Conservation (phyloP, 2,888 invertebrate species). For the Mesorhabditis belari region DNA sequence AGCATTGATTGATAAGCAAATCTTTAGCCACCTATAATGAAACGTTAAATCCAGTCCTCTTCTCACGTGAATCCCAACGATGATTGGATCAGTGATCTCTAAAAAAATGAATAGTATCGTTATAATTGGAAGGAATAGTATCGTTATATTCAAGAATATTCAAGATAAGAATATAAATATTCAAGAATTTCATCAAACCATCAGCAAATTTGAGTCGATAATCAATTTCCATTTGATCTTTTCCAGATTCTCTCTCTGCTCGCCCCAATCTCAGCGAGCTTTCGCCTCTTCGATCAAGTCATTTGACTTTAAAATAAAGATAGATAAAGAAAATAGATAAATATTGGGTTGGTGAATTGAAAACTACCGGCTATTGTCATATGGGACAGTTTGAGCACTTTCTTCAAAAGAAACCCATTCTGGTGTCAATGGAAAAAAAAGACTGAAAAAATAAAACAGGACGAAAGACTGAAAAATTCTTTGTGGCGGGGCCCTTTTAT, state of each 20-base stretch:
- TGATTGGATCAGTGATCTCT: conserved; percentile 18
- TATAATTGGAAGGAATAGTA: no score
- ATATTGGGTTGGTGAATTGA: no score
- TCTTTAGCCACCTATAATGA: conserved; percentile 34
- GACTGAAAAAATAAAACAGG: no score
- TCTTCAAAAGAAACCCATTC: no score
- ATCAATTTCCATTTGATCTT: background rate
- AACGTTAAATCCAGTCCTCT: conserved; percentile 54
- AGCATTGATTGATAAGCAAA: background rate
- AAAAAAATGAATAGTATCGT: no score
- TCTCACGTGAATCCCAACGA: conserved; percentile 54
- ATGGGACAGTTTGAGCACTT: no score
- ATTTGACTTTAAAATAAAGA: background rate
- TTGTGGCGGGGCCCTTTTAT: no score
- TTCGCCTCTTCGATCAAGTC: background rate
- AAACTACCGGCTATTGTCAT: no score
- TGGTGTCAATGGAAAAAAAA: no score
- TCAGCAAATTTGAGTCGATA: background rate
- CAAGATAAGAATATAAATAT: background rate
- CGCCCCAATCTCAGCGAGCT: background rate
- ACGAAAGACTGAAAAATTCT: no score
- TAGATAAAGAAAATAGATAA: background rate
- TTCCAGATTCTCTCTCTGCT: no score
- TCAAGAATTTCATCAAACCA: background rate
- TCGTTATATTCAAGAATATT: no score